These are phyloP conservation scores for Aphidius colemani DNA, from an alignment of 2,888 invertebrate genomes.

Conservation along the genomic window DNA sequence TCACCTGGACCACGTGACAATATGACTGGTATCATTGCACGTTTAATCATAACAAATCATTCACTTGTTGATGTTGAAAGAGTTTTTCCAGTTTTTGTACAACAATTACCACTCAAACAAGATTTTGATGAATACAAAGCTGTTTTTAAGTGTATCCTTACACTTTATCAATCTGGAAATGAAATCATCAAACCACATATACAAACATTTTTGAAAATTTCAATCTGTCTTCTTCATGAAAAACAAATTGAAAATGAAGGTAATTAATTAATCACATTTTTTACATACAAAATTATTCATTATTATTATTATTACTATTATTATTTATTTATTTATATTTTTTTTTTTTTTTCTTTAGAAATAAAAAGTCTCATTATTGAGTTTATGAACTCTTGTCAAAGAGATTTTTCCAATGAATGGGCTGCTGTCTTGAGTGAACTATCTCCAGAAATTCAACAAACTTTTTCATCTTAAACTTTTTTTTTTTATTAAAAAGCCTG, in stretches of 20 bases:
- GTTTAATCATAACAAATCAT: constrained; percentile 72
- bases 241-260: constrained; percentile 64
- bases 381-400: constrained; percentile 64
- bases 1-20: constrained; percentile 74
- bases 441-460: constrained; percentile 51
- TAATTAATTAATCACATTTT: constrained; percentile 41
- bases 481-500: too few relatives aligned
- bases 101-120: constrained; percentile 73
- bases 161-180: constrained; percentile 69
- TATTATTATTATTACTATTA: neutral
- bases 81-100: constrained; percentile 73
- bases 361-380: constrained; percentile 61
- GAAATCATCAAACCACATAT: constrained; percentile 64
- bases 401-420: constrained; percentile 66
- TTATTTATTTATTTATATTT: constrained; percentile 5
- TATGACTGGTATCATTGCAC: constrained; percentile 76
- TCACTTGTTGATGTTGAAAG: constrained; percentile 71
- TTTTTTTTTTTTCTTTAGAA: constrained; percentile 57
- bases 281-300: neutral
- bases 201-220: constrained; percentile 63
- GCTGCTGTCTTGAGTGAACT: constrained; percentile 59
- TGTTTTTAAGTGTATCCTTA: constrained; percentile 69
- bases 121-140: constrained; percentile 77
- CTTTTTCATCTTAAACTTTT: constrained; percentile 20
- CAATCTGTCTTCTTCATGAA: constrained; percentile 65